Percentiles rank a stretch among this genome's conserved stretches.
phyloP scores from a whole-genome alignment of 2,113 vertebrate genomes.

The Antidorcas marsupialis region DNA sequence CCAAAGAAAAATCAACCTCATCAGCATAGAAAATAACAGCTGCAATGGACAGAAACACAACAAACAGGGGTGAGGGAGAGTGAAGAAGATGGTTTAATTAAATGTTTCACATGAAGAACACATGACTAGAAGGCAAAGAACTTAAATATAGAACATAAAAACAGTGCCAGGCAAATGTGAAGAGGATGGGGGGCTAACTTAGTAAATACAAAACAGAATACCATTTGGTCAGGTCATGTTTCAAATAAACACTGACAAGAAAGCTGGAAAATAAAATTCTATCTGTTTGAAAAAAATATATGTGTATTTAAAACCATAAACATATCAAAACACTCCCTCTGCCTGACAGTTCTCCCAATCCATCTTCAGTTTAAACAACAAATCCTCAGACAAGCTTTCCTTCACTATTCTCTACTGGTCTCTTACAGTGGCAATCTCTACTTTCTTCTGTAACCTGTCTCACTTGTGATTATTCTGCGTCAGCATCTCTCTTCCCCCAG shows the following conservation, averaged over 20 bases:
- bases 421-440: neutral
- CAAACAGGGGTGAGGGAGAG: neutral
- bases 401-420: neutral
- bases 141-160: neutral
- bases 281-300: neutral
- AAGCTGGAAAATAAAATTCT: neutral
- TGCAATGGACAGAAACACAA: neutral
- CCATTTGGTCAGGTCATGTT: neutral
- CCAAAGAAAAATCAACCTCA: neutral
- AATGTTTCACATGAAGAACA: neutral
- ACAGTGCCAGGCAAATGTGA: neutral
- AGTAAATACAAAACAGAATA: neutral
- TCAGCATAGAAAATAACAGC: neutral
- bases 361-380: neutral
- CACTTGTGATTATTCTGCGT: neutral
- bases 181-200: neutral
- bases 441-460: neutral
- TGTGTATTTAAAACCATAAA: neutral
- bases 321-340: neutral
- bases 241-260: neutral
- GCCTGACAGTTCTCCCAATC: neutral
- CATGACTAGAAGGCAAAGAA: neutral
- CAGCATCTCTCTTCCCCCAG: neutral
- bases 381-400: neutral
- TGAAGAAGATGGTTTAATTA: neutral